Evolutionary conservation across 2,888 invertebrate genomes (phyloP), one percentile per base, ranked within the genome.

Genomic region (Orthonevra nobilis): DNA sequence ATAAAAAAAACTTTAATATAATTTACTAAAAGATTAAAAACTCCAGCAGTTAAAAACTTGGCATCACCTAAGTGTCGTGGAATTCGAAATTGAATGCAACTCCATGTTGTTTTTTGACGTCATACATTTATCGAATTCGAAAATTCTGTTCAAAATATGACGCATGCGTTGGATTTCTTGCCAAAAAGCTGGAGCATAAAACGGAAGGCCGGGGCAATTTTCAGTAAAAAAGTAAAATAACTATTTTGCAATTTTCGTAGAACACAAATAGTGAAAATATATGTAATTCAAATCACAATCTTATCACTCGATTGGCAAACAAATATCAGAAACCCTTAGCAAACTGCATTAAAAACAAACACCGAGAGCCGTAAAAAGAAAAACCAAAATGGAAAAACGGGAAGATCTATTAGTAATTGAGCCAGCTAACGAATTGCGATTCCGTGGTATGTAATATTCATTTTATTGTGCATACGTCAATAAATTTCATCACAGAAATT

Each of bases 381-480:
- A 72, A 77, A 74, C 42, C 63, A 83, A 83, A 81, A 92, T 92
- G 92, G 91, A 91, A 87, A 92, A 92, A 88, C 92, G 92, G 85
- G 94, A 94, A 54, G 73, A 82, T 60, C 92, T 95, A 89, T 91
- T 97, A 90, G 91, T 92, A 88, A 95, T 97, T 92, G 95, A 96
- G 87, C 97, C 97, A 85, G 93, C 94, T 90, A 92, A 92, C 90
- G 97, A 96, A 90, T 92, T 97, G 86, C 94, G 93, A 91, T 97
- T 97, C 91, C 92, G 93, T 92, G 96, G 97, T 96, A 91, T 93
- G 93, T 90, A 77, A 64, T 75, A 69, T 66, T 56, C 20, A 46
- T 20, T 64, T 38, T 28, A 66, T 32, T 26, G 14, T 44, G 36
- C 54, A 50, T 19, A 58, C 23, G 5, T 10, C 58, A 69, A 69